These are phyloP conservation scores for Thinocorus orbignyianus DNA, from an alignment of 2,113 vertebrate genomes.

Conservation along the genomic window DNA sequence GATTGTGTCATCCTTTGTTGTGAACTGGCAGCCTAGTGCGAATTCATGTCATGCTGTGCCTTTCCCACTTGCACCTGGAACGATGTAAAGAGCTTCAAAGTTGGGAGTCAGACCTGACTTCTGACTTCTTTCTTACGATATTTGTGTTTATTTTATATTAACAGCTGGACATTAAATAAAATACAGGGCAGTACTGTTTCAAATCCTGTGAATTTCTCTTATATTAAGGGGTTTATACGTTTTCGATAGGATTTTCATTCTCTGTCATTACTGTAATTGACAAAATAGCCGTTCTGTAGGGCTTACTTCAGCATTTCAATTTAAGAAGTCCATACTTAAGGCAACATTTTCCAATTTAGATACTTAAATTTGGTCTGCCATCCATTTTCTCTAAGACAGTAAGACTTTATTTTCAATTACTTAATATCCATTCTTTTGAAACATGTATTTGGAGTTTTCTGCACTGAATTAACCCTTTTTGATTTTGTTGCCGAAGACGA, in stretches of 20 bases:
- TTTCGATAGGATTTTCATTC: not conserved
- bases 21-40: not conserved
- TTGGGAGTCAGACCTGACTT: not conserved
- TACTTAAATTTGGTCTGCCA: not conserved
- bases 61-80: not conserved
- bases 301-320: not conserved
- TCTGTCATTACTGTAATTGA: not conserved
- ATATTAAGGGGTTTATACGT: not conserved
- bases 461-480: not conserved
- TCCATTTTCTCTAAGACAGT: not conserved
- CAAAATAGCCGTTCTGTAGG: not conserved
- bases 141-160: not conserved
- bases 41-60: fast-evolving
- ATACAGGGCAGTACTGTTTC: not conserved
- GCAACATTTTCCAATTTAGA: not conserved
- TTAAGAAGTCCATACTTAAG: not conserved
- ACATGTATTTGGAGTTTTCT: not conserved
- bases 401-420: not conserved
- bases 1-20: not conserved
- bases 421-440: not conserved
- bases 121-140: not conserved
- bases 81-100: not conserved
- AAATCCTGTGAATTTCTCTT: not conserved
- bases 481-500: not conserved
- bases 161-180: not conserved